A percentile compares a stretch with the other conserved stretches of the same genome.
phyloP scores from a whole-genome alignment of 2,797 vertebrate genomes.

The Coregonus suidteri region DNA sequence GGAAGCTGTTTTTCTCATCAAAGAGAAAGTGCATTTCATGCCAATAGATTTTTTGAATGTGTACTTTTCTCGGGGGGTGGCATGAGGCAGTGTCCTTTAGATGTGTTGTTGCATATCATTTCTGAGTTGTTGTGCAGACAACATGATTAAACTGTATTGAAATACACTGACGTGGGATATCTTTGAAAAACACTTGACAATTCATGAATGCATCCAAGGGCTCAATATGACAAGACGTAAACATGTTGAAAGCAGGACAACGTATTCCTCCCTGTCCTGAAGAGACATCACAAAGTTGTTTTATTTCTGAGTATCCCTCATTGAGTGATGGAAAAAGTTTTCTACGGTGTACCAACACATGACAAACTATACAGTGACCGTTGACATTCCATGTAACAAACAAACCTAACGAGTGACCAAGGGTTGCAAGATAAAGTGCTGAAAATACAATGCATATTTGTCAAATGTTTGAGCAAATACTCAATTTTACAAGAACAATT shows the following conservation, averaged over 20 bases:
- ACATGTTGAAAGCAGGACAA: neutral
- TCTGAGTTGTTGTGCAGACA: neutral
- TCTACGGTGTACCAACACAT: neutral
- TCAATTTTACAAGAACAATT: neutral
- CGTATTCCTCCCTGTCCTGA: too few relatives aligned
- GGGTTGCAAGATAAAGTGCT: too few relatives aligned
- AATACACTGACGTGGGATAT: too few relatives aligned
- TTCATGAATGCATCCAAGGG: neutral
- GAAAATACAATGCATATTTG: too few relatives aligned
- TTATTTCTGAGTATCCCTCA: neutral
- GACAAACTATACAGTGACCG: neutral
- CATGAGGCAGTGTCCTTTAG: neutral
- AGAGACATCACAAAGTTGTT: neutral
- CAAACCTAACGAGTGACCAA: too few relatives aligned
- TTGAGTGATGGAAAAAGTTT: neutral
- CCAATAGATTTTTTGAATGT: too few relatives aligned
- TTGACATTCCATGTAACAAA: too few relatives aligned
- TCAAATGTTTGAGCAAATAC: neutral
- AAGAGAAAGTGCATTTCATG: too few relatives aligned
- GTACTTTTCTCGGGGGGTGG: too few relatives aligned
- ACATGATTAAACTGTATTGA: neutral
- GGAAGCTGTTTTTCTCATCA: too few relatives aligned
- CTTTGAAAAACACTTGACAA: neutral
- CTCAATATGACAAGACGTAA: neutral
- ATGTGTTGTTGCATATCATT: neutral